Evolutionary conservation across 2,797 vertebrate genomes (phyloP), one percentile per base, ranked within the genome.

Genomic region (Serranus cabrilla): DNA sequence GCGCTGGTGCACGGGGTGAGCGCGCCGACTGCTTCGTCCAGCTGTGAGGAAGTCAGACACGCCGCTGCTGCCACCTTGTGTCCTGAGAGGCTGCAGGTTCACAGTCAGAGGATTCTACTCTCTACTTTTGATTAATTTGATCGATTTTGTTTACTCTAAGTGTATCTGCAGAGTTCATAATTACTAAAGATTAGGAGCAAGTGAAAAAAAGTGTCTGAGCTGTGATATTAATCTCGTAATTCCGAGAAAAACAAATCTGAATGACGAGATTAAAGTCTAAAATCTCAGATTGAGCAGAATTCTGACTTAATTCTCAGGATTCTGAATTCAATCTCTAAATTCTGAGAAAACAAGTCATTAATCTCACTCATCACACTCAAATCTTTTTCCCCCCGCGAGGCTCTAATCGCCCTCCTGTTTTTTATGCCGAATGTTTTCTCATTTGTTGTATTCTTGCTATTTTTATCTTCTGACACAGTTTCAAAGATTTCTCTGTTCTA

Each of bases 11-110:
- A 57, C 14, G 16, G 65, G 69, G 55, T 21, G 82, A 75, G 47
- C 40, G n/a, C 31, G 23, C 80, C 40, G 55, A 74, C 76, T 69
- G 74, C 54, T 77, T 71, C 57, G 71, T 82, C 82, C 78, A 80
- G 90, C 76, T 81, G 78, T 81, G 76, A 59, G 57, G 20, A 14
- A 67, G 75, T 13, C 43, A 3, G 62, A 79, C 17, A 25, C 83
- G 91, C 69, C 92, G 83, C 95, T 95, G 95, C 95, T 95, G 96
- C 96, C 96, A 54, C 82, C 96, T 91, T 71, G 89, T 91, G 97
- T 82, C 71, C 42, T 20, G 20, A 63, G 20, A 71, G 40, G 11
- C 23, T 70, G 46, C 13, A 16, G 25, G 17, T 23, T 64, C n/a
- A 50, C 16, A 17, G n/a, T 34, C 21, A 23, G 17, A 45, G 20